A percentile compares a stretch with the other conserved stretches of the same genome.
Conservation (phyloP, 2,797 vertebrate species). For the Myotis vivesi region DNA sequence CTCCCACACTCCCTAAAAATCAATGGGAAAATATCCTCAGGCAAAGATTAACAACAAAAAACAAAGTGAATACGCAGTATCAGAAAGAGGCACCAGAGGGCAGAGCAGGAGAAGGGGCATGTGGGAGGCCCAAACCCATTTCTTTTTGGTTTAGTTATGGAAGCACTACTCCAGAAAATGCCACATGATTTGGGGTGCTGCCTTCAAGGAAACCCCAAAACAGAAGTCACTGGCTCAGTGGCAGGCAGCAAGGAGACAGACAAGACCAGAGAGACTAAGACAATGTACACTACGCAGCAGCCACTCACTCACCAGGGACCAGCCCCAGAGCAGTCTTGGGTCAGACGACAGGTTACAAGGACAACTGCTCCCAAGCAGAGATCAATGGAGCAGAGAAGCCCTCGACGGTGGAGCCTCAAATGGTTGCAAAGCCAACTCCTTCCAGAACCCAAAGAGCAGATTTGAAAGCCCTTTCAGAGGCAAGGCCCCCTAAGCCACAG, state of each 20-base stretch:
- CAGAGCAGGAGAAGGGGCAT: rapidly evolving
- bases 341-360: neutral
- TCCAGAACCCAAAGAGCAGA: neutral
- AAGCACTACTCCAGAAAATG: neutral
- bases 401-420: too few relatives aligned
- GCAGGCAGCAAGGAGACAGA: neutral
- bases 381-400: neutral
- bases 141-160: neutral
- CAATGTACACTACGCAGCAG: rapidly evolving
- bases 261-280: rapidly evolving
- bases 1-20: too few relatives aligned
- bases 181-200: neutral
- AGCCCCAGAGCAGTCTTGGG: neutral
- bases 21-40: too few relatives aligned
- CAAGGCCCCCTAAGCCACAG: neutral
- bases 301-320: neutral
- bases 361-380: neutral
- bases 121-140: too few relatives aligned
- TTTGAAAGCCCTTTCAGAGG: neutral
- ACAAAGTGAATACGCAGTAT: neutral
- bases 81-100: neutral
- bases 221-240: neutral
- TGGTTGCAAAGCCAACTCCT: neutral
- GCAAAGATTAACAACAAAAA: too few relatives aligned
- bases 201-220: neutral